Conservation (phyloP, 2,888 invertebrate genomes). For the Latrodectus elegans region DNA sequence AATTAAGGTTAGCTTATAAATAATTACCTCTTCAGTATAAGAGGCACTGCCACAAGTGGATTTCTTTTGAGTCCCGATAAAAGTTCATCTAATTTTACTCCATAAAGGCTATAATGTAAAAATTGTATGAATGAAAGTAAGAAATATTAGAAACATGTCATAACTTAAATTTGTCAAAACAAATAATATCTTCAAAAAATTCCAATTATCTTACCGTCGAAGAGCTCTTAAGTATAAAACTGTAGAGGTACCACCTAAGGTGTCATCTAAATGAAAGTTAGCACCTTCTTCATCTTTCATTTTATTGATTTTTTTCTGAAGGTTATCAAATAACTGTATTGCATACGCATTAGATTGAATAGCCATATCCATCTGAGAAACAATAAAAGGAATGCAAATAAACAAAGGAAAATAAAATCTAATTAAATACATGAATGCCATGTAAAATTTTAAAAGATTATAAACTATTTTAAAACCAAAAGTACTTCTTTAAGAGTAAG, state of each 20-base stretch:
- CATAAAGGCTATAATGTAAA: slow-evolving; percentile 77
- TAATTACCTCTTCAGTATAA: slow-evolving; percentile 80
- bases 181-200: background rate
- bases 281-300: slow-evolving; percentile 91
- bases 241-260: slow-evolving; percentile 91
- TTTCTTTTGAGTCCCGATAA: slow-evolving; percentile 96
- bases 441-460: background rate
- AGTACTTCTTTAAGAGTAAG: background rate
- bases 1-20: too few species aligned
- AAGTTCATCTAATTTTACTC: slow-evolving; percentile 85
- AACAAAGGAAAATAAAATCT: background rate
- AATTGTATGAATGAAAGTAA: background rate
- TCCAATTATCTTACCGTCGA: slow-evolving; percentile 76
- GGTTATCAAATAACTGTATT: slow-evolving; percentile 91
- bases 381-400: background rate
- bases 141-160: background rate
- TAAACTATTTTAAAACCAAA: background rate
- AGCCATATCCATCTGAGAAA: slow-evolving; percentile 87
- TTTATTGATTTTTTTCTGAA: slow-evolving; percentile 90
- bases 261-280: slow-evolving; percentile 91
- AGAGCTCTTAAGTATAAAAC: slow-evolving; percentile 94
- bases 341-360: slow-evolving; percentile 96
- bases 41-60: slow-evolving; percentile 93
- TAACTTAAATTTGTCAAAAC: background rate
- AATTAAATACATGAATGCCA: background rate